Base-by-base conservation (phyloP, 1,140 invertebrate species). In the Hylaeus volcanicus region DNA sequence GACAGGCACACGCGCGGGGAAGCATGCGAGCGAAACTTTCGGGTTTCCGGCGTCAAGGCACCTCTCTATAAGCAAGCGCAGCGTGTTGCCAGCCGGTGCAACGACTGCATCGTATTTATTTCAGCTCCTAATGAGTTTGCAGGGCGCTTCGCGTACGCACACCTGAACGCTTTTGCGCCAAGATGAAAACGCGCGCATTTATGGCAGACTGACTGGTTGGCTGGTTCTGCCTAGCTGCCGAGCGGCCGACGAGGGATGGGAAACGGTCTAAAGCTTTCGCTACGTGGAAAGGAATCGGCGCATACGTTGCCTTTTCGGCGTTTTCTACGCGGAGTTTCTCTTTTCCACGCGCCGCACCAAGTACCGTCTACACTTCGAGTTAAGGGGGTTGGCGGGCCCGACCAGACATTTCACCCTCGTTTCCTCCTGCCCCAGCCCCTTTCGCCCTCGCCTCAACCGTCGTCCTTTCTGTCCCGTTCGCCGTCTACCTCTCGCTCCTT, bases 81-180 rank as follows among this genome's bases (percentile, higher is more conserved):
- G 65, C 58, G 51, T 51, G 58, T 56, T 71, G 71, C 37, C 79
- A 61, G 65, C 68, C 65, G 70, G 70, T 56, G 71, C 78, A 79
- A 70, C 79, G 82, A 77, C 79, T 74, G 79, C 85, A 76, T 79
- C 74, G 86, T 88, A 89, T 89, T 88, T 89, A 88, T 88, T 89
- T 89, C 88, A 86, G 78, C 81, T 81, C 76, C 85, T 89, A 89
- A 89, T 88, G 88, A 89, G 88, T 86, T 88, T 85, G 85, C 87
- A 75, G 82, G 68, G 74, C 83, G 70, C 73, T 69, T 51, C 43
- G 66, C 73, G 82, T 63, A 74, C 77, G 71, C 83, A 82, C 74
- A 70, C 69, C 79, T 70, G 63, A 72, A 87, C 79, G 79, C 71
- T 74, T 51, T 79, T 66, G 81, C 76, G 75, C 66, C 43, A 82